Base-by-base conservation (phyloP, 1,140 invertebrate genomes). In the Paralvinella palmiformis region DNA sequence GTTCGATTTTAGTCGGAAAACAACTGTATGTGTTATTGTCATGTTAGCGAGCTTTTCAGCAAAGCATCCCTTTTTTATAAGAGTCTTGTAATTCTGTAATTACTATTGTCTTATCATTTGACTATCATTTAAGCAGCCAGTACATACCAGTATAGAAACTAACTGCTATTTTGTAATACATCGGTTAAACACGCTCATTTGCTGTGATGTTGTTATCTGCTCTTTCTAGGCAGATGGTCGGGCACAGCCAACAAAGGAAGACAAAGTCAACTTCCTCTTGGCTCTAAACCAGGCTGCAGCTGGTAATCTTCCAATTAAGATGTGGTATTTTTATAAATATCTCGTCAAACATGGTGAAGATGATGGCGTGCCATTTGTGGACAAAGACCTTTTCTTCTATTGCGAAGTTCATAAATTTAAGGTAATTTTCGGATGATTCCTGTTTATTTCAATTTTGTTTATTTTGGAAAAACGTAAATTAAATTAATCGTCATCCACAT, bases 321-420 rank as follows among this genome's bases (percentile, higher is more conserved):
- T 80, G 69, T 64, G 76, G 2, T 78, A 73, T 66, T 81, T 79
- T 73, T 79, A 76, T 64, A 75, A 76, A 60, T 79, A 81, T 65
- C 67, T 81, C 22, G 66, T 72, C 36, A 75, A 79, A 62, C 77
- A 79, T 61, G 75, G 72, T 1, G 73, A 79, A 31, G 74, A 78
- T 61, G 77, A 81, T 59, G 71, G 70, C 17, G 64, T 73, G 58
- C 75, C 77, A n/a, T 71, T 74, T 31, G 69, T 80, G 17, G 77
- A 79, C 65, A 76, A 76, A 62, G 78, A 81, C 68, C 71, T 81
- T 35, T 75, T 79, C 67, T 81, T 79, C 65, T 81, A 79, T 50
- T 74, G 79, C 33, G 79, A 81, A 69, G 74, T 78, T 24, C 77
- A 76, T 57, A 77, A 79, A 52, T 78, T 79, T 45, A 81, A 79